These are phyloP conservation scores for Dugesia japonica DNA, from an alignment of 2,888 invertebrate species.

Conservation along the genomic window DNA sequence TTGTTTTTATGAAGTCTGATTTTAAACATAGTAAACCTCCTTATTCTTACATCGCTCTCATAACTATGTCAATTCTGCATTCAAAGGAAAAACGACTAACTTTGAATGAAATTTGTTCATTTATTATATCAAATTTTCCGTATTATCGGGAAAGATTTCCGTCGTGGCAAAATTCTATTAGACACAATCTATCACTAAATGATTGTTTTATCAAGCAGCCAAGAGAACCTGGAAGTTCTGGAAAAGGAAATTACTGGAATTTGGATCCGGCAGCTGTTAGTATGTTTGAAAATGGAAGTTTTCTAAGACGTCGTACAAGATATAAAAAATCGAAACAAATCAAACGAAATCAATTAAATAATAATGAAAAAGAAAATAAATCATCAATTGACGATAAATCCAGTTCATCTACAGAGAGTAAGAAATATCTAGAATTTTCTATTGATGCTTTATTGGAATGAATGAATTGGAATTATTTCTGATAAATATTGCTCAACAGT, in stretches of 20 bases:
- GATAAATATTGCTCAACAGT: too few species aligned
- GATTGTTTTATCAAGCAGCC: slow-evolving; percentile 4
- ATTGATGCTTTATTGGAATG: not conserved
- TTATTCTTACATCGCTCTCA: not conserved
- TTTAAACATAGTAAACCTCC: slow-evolving; percentile 7
- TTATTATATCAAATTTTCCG: not conserved
- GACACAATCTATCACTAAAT: not conserved
- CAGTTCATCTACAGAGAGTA: not conserved
- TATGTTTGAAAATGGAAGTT: slow-evolving; percentile 5
- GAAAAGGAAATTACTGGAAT: slow-evolving; percentile 3
- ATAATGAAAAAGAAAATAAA: not conserved
- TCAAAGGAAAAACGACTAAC: not conserved
- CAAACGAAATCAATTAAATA: not conserved
- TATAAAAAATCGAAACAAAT: not conserved
- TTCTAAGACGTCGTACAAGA: not conserved
- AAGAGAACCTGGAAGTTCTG: not conserved
- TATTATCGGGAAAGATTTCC: not conserved
- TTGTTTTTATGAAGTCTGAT: slow-evolving; percentile 7
- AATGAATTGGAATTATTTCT: too few species aligned
- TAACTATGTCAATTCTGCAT: not conserved
- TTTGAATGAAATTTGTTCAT: not conserved
- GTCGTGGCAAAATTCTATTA: slow-evolving; percentile 12
- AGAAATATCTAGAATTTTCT: not conserved
- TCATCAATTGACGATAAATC: not conserved
- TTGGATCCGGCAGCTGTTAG: not conserved